Conservation (phyloP, 2,113 vertebrate genomes). For the Perca schrenkii region DNA sequence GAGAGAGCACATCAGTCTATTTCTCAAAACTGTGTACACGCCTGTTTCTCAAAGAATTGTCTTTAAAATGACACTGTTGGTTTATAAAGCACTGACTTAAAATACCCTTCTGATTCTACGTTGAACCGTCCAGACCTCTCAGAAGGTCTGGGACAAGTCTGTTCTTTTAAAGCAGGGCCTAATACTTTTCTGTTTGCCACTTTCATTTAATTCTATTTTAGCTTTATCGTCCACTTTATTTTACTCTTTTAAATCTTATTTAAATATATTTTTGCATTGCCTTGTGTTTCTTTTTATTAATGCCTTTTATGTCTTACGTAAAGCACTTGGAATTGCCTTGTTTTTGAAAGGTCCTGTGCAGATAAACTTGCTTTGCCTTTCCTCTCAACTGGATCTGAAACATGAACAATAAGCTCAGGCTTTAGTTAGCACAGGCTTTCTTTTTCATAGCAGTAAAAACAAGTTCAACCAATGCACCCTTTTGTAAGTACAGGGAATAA, state of each 20-base stretch:
- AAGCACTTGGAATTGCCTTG: neutral
- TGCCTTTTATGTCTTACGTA: neutral
- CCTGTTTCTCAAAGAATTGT: neutral
- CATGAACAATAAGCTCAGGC: constrained; percentile 23
- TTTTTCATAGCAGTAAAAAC: constrained; percentile 16
- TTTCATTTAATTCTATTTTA: neutral
- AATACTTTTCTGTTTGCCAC: neutral
- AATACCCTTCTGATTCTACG: neutral
- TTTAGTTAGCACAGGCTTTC: constrained; percentile 26
- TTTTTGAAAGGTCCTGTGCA: neutral
- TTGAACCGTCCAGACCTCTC: neutral
- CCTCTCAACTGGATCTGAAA: constrained; percentile 28
- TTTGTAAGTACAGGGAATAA: constrained; percentile 53
- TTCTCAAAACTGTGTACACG: neutral
- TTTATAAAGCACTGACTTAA: neutral
- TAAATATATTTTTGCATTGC: neutral
- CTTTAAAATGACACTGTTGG: neutral
- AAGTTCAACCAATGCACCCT: constrained; percentile 42
- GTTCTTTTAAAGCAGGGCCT: neutral
- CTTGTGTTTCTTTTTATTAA: neutral
- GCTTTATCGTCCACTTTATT: neutral
- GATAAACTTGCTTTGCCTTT: neutral
- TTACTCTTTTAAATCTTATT: neutral
- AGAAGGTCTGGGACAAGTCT: neutral
- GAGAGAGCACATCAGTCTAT: neutral